Evolutionary conservation across 2,888 invertebrate species (phyloP).

Genomic region (Cepaea hortensis): DNA sequence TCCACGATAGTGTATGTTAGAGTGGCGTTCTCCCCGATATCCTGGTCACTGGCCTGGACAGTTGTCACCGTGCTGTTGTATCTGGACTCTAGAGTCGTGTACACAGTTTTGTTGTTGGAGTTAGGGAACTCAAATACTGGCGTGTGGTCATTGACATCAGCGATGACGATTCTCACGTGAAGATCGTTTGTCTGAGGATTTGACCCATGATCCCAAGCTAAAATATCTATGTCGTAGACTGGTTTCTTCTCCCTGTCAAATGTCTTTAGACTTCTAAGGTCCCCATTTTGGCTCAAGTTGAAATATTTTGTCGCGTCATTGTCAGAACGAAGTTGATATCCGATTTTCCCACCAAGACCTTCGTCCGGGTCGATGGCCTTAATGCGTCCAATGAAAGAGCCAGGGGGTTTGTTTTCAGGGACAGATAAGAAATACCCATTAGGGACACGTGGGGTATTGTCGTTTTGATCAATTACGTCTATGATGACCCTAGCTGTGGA

Average conservation of each 20-base stretch:
- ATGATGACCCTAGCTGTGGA: slow-evolving; percentile 62
- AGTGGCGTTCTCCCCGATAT: slow-evolving; percentile 58
- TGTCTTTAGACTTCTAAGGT: slow-evolving; percentile 55
- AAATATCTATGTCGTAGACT: slow-evolving; percentile 61
- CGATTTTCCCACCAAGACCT: slow-evolving; percentile 56
- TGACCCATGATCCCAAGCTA: slow-evolving; percentile 68
- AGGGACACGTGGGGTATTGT: slow-evolving; percentile 62
- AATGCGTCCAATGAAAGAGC: slow-evolving; percentile 57
- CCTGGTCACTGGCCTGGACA: slow-evolving; percentile 63
- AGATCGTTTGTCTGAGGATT: slow-evolving; percentile 55
- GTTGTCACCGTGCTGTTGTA: slow-evolving; percentile 62
- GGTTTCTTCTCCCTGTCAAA: slow-evolving; percentile 64
- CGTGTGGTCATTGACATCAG: slow-evolving; percentile 70
- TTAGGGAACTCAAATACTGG: slow-evolving; percentile 67
- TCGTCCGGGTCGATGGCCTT: slow-evolving; percentile 61
- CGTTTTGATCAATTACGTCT: slow-evolving; percentile 63
- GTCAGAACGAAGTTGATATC: slow-evolving; percentile 53
- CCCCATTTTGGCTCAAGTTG: slow-evolving; percentile 56
- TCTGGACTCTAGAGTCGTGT: slow-evolving; percentile 55
- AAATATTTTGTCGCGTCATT: slow-evolving; percentile 58
- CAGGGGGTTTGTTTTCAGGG: slow-evolving; percentile 59
- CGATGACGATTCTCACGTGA: slow-evolving; percentile 57
- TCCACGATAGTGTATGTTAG: slow-evolving; percentile 44
- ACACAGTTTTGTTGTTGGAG: slow-evolving; percentile 60
- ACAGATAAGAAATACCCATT: slow-evolving; percentile 57